These are phyloP conservation scores for Halcyon senegalensis DNA, from an alignment of 2,113 vertebrate species.

Conservation along the genomic window DNA sequence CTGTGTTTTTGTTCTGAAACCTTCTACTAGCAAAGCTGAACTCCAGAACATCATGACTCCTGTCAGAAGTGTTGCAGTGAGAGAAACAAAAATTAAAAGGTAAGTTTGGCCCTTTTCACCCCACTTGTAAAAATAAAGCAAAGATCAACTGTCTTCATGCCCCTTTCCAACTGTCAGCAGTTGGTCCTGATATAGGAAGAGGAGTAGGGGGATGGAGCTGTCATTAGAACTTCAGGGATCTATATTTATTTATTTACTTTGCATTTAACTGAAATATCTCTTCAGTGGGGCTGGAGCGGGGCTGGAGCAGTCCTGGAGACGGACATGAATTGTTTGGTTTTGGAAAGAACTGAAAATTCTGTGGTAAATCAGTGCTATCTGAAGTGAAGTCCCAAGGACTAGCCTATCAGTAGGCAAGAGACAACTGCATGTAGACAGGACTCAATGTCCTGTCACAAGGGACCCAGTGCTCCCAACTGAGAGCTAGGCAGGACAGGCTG, in stretches of 20 bases:
- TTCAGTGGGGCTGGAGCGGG: neutral
- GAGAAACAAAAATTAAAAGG: neutral
- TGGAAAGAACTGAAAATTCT: neutral
- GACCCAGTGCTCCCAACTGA: neutral
- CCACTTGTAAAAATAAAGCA: neutral
- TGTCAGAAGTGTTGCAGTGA: neutral
- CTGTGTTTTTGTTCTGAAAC: neutral
- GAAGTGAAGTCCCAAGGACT: neutral
- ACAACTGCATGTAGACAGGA: fast-evolving
- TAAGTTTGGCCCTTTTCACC: neutral
- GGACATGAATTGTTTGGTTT: neutral
- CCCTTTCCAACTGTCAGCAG: neutral
- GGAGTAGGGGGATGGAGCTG: neutral
- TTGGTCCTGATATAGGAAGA: neutral
- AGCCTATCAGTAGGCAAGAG: neutral
- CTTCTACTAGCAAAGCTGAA: neutral
- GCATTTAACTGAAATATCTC: neutral
- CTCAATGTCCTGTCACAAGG: neutral
- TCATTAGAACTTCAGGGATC: neutral
- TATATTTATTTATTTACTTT: neutral
- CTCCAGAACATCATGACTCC: neutral
- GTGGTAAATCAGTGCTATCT: neutral
- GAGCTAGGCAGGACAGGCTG: neutral
- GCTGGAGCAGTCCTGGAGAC: neutral
- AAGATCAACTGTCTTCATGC: neutral